Evolutionary conservation across 2,888 invertebrate genomes (phyloP).

Genomic region (Altica lythri): DNA sequence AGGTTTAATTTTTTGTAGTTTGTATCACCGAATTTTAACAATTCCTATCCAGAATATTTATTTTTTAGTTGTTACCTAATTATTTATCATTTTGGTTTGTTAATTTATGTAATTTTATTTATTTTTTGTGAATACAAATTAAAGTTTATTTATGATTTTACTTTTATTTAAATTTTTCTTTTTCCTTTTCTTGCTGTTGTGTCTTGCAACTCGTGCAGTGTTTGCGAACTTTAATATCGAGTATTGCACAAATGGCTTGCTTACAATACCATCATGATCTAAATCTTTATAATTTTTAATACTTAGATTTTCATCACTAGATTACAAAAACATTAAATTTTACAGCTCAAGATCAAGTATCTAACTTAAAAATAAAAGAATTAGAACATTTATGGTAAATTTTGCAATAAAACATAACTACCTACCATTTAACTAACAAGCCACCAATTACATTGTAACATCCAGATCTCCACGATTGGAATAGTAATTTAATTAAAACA

Average conservation of each 20-base stretch:
- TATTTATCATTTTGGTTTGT: constrained; percentile 45
- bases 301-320: no score
- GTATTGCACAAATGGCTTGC: constrained; percentile 45
- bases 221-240: constrained; percentile 49
- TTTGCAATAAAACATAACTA: no score
- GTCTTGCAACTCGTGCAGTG: constrained; percentile 54
- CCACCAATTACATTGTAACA: no score
- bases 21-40: constrained; percentile 14
- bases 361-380: no score
- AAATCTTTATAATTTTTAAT: no score
- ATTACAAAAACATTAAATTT: no score
- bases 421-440: no score
- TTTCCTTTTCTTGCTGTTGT: constrained; percentile 49
- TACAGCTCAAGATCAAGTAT: no score
- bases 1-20: constrained; percentile 14
- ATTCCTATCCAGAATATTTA: constrained; percentile 31
- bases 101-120: constrained; percentile 40
- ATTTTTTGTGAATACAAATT: constrained; percentile 46
- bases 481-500: no score
- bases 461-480: no score
- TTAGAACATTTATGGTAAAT: no score
- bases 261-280: no score
- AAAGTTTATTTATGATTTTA: constrained; percentile 52
- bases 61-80: constrained; percentile 42
- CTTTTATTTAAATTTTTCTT: constrained; percentile 46